Percentiles rank a stretch among this genome's conserved stretches.
These are phyloP conservation scores for Tauraco hartlaubi DNA, from an alignment of 2,797 vertebrate genomes.

Conservation along the genomic window DNA sequence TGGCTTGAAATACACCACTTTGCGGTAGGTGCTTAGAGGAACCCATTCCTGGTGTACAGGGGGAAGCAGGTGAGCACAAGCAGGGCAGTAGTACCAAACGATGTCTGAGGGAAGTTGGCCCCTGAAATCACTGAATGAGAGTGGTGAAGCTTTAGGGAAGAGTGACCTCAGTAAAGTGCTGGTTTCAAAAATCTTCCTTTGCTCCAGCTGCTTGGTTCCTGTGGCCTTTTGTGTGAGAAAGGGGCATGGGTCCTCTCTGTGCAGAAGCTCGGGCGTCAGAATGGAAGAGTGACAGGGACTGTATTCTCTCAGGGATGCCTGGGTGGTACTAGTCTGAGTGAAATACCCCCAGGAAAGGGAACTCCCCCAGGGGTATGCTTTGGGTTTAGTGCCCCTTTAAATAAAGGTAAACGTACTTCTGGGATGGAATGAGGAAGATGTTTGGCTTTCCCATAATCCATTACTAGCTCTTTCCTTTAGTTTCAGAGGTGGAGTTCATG, in stretches of 20 bases:
- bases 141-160: neutral
- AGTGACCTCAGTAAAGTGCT: neutral
- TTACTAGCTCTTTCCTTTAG: neutral
- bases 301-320: neutral
- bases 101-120: neutral
- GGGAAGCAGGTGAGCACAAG: neutral
- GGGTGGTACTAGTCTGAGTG: neutral
- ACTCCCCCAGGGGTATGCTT: neutral
- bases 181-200: neutral
- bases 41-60: fast-evolving
- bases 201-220: neutral
- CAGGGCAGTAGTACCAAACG: neutral
- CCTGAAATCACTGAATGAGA: neutral
- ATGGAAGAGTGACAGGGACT: neutral
- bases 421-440: neutral
- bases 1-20: neutral
- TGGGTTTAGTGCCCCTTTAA: neutral
- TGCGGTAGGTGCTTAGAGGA: neutral
- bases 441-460: neutral
- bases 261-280: neutral
- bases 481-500: neutral
- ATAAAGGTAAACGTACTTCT: neutral
- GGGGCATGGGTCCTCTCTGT: neutral
- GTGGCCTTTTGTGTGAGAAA: neutral
- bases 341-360: neutral